Evolutionary conservation across 2,888 invertebrate species (phyloP), one percentile per base, ranked within the genome.

Genomic region (Campoplex capitator): DNA sequence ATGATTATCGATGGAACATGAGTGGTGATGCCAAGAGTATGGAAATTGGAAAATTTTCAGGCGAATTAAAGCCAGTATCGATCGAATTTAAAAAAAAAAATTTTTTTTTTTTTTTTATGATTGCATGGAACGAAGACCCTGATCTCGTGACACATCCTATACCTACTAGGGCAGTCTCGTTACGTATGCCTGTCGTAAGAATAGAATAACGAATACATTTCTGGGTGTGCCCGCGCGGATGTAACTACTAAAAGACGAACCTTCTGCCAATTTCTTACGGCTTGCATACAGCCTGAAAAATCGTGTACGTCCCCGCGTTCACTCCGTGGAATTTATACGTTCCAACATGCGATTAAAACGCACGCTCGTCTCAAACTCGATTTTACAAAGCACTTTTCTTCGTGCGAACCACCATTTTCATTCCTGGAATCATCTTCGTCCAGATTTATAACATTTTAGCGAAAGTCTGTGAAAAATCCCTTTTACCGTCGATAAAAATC

Each of bases 211-310:
- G 81, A 84, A 87, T 74, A 87, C 62, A 78, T 48, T 68, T 23
- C 54, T 85, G 88, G 88, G 89, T 88, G 89, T 54, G 88, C 82
- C 85, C 88, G 42, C 38, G 77, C 88, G 88, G 86, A 88, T 85
- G 87, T 87, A 81, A 85, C 86, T 54, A 87, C 48, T 85, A 84
- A 88, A 81, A 84, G 84, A 88, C 89, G 79, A 88, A 82, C 85
- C 88, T 83, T 80, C 79, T 83, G 84, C 85, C 83, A 88, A 87
- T 88, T 87, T 85, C 85, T 87, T 71, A 79, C 54, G 56, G 16
- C 70, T 56, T 54, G 79, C 62, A 67, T 54, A 82, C 65, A 32
- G 58, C 67, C 78, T 70, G 70, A 70, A 67, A 56, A 82, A 79
- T 70, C 81, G 51, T 48, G 67, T 48, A 65, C 54, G 67, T 58